Conservation (phyloP, 2,797 vertebrate species). For the Sitta carolinensis region DNA sequence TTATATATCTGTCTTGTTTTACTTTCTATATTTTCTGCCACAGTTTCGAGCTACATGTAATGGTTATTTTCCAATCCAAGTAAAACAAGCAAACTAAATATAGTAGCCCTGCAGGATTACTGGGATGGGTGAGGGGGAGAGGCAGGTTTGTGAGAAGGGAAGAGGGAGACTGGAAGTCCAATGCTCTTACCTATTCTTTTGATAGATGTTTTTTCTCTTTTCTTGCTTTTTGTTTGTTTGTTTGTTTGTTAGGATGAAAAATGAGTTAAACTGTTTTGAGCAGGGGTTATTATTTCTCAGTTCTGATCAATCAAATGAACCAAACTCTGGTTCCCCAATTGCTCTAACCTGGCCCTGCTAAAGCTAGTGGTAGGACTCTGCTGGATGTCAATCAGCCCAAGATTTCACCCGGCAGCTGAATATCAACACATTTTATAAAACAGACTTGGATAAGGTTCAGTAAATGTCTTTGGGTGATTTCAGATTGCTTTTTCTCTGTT, state of each 20-base stretch:
- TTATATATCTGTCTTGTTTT: background rate
- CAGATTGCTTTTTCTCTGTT: background rate
- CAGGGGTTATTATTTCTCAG: background rate
- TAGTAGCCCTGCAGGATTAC: background rate
- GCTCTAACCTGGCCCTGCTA: fast-evolving
- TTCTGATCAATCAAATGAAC: background rate
- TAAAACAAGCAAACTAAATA: slow-evolving; percentile 8
- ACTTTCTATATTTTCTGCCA: background rate
- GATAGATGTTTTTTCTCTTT: background rate
- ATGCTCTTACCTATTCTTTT: background rate
- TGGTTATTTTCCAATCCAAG: background rate
- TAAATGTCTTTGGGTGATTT: background rate
- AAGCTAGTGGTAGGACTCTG: background rate
- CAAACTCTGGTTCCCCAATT: background rate
- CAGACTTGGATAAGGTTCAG: background rate
- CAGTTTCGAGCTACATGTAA: background rate
- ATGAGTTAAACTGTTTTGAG: background rate
- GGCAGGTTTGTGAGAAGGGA: background rate
- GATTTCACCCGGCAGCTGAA: background rate
- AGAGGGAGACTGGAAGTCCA: background rate
- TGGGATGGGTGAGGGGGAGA: background rate
- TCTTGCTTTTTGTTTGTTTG: background rate
- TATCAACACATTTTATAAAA: background rate
- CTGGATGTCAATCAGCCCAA: background rate
- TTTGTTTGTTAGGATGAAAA: background rate